phyloP scores from a whole-genome alignment of 1,140 invertebrate species.

The Dreissena rostriformis region DNA sequence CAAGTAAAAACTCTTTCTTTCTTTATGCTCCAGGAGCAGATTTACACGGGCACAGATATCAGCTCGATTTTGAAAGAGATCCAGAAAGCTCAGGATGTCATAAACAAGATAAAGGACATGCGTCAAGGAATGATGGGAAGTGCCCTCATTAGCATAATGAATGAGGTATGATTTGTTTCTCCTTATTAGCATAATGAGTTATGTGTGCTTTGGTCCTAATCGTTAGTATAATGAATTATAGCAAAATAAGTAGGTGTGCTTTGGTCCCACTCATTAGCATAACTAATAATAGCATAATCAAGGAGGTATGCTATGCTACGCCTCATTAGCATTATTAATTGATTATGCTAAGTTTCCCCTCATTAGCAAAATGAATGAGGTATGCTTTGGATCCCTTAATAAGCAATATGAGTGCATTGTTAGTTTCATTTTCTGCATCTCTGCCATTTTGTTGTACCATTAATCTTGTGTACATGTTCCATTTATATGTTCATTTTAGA shows the following conservation, averaged over 20 bases:
- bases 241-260: not conserved
- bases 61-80: constrained; percentile 79
- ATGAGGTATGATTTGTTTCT: constrained; percentile 77
- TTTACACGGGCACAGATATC: constrained; percentile 81
- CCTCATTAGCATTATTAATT: too few species aligned
- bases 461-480: too few species aligned
- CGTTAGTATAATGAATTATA: not conserved
- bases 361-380: too few species aligned
- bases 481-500: constrained; percentile 59
- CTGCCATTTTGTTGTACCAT: too few species aligned
- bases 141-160: constrained; percentile 80
- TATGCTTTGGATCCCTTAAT: too few species aligned
- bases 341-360: too few species aligned
- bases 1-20: too few species aligned
- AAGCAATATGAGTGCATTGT: too few species aligned
- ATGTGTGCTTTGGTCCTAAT: not conserved
- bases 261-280: not conserved
- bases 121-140: constrained; percentile 80
- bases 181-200: not conserved
- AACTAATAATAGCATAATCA: too few species aligned
- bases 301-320: too few species aligned
- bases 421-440: too few species aligned
- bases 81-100: constrained; percentile 84
- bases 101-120: constrained; percentile 92
- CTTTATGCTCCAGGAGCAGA: constrained; percentile 71